phyloP scores from a whole-genome alignment of 2,797 vertebrate species.

The Calcarius lapponicus region DNA sequence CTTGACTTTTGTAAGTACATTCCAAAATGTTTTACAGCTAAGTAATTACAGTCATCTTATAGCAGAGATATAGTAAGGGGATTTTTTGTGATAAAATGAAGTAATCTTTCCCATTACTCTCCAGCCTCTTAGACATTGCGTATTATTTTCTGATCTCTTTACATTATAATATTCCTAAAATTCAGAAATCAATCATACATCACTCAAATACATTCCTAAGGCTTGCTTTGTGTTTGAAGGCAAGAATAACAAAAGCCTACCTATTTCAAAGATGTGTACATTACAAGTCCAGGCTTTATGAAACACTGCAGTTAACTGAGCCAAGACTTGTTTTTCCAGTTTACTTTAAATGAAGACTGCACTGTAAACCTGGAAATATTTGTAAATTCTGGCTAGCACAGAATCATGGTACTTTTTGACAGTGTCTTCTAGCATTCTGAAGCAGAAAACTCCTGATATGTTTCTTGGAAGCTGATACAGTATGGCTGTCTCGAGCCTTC shows the following conservation, averaged over 20 bases:
- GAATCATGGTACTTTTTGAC: background rate
- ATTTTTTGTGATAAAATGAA: background rate
- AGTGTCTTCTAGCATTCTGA: background rate
- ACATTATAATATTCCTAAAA: background rate
- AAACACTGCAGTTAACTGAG: background rate
- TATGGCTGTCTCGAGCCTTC: background rate
- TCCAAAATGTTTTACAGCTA: background rate
- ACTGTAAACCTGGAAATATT: background rate
- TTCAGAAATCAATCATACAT: background rate
- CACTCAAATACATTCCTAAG: background rate
- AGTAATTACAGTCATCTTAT: background rate
- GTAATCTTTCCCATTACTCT: background rate
- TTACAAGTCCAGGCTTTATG: background rate
- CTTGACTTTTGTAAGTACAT: background rate
- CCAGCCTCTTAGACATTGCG: background rate
- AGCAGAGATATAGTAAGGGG: background rate
- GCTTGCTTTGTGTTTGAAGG: background rate
- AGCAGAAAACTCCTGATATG: background rate
- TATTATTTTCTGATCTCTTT: background rate
- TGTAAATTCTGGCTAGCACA: background rate
- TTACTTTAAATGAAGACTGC: background rate
- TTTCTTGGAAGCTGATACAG: background rate
- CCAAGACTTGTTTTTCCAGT: background rate
- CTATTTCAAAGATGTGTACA: background rate
- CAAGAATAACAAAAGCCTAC: background rate